phyloP scores from a whole-genome alignment of 2,797 vertebrate species.

The Coregonus sp. region DNA sequence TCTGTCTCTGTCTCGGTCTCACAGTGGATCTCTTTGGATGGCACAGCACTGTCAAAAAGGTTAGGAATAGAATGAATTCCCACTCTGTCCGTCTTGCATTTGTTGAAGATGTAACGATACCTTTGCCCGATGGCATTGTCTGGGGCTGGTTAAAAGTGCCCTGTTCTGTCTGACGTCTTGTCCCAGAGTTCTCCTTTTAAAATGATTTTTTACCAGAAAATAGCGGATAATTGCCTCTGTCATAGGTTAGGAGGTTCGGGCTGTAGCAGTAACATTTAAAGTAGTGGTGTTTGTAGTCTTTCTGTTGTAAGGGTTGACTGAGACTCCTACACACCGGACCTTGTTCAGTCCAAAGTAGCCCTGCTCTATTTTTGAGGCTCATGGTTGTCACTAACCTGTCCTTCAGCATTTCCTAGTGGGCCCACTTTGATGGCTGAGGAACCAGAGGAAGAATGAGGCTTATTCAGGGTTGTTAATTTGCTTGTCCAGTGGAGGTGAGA shows the following conservation, averaged over 20 bases:
- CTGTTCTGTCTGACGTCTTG: not conserved
- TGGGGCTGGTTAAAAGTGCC: not conserved
- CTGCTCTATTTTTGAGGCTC: constrained; percentile 16
- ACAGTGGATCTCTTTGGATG: not conserved
- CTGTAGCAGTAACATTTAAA: not conserved
- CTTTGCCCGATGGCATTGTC: not conserved
- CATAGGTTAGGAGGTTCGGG: constrained; percentile 20
- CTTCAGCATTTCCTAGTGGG: constrained; percentile 45
- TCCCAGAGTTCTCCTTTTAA: not conserved
- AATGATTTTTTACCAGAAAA: not conserved
- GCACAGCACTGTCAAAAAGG: not conserved
- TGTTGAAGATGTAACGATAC: not conserved
- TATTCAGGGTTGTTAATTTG: constrained; percentile 76
- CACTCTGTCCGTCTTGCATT: not conserved
- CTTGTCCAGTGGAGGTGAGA: constrained; percentile 66
- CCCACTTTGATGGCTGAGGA: constrained; percentile 48
- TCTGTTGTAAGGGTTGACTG: not conserved
- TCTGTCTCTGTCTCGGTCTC: constrained; percentile 16
- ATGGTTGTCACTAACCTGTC: constrained; percentile 46
- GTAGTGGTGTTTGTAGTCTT: not conserved
- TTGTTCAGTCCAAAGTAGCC: not conserved
- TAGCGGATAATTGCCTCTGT: constrained; percentile 2
- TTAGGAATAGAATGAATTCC: not conserved
- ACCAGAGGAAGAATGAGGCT: constrained; percentile 59
- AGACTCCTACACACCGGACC: not conserved